A percentile compares a stretch with the other conserved stretches of the same genome.
Conservation (phyloP, 2,113 vertebrate genomes). For the Craseonycteris thonglongyai region DNA sequence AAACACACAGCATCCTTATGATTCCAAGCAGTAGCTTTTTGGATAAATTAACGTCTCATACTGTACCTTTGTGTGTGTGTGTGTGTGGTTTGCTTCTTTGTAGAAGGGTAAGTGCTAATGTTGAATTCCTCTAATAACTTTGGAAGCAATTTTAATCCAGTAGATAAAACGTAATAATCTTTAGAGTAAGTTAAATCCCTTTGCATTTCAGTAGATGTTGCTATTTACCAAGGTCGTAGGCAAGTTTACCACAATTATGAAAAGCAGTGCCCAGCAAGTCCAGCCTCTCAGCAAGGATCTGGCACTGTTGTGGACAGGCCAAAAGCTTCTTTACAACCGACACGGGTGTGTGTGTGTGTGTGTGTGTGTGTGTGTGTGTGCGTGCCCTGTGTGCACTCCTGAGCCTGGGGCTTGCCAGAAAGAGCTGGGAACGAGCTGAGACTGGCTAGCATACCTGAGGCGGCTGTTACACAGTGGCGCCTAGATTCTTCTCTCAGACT, state of each 20-base stretch:
- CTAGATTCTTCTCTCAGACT: constrained; percentile 83
- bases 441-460: constrained; percentile 89
- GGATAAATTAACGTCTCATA: constrained; percentile 54
- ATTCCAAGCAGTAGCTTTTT: constrained; percentile 37
- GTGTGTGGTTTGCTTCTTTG: constrained; percentile 45
- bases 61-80: constrained; percentile 33
- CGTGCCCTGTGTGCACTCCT: background rate
- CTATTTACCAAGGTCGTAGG: constrained; percentile 60
- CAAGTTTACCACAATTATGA: constrained; percentile 64
- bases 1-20: constrained; percentile 49
- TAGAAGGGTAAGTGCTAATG: constrained; percentile 47
- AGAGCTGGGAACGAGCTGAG: constrained; percentile 81
- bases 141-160: constrained; percentile 62
- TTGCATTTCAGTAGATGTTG: constrained; percentile 56
- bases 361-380: background rate
- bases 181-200: constrained; percentile 58
- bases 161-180: constrained; percentile 59
- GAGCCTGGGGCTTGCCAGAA: constrained; percentile 50
- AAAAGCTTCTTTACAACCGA: background rate
- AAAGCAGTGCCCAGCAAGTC: constrained; percentile 37
- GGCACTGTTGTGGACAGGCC: background rate
- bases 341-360: background rate
- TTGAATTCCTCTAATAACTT: constrained; percentile 62
- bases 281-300: background rate
- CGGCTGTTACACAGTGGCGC: constrained; percentile 89